Evolutionary conservation across 2,113 vertebrate species (phyloP).

Genomic region (Eulacestoma nigropectus): DNA sequence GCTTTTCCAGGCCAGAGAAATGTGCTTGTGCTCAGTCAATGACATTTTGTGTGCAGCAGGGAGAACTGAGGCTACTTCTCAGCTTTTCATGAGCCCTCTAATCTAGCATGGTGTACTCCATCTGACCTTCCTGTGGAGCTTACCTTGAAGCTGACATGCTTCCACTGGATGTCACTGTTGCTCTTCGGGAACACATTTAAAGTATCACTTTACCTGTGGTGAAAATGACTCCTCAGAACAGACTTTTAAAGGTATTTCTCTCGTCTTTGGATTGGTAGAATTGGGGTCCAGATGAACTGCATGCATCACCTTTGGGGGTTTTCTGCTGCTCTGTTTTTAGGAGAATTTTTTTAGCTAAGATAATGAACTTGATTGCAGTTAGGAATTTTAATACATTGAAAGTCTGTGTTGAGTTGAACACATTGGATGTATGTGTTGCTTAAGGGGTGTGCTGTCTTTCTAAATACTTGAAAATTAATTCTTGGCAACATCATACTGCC

Average conservation of each 20-base stretch:
- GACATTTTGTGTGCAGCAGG: not conserved
- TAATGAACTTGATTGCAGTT: not conserved
- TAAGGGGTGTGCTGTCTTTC: not conserved
- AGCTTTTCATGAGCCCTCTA: not conserved
- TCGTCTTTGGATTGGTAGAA: not conserved
- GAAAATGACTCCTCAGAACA: not conserved
- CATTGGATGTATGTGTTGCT: not conserved
- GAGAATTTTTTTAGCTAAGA: not conserved
- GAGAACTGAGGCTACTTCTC: not conserved
- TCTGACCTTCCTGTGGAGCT: not conserved
- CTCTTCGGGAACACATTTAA: not conserved
- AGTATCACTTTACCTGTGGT: not conserved
- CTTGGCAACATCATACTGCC: not conserved
- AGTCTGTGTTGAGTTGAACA: not conserved
- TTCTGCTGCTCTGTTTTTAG: not conserved
- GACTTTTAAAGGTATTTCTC: not conserved
- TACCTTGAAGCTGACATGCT: not conserved
- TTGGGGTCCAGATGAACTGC: not conserved
- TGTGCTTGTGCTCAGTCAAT: not conserved
- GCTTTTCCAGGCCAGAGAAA: not conserved
- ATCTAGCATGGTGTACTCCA: not conserved
- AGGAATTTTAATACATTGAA: not conserved
- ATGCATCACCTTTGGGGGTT: not conserved
- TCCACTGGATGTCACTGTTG: slow-evolving; percentile 63
- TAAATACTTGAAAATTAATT: not conserved